Base-by-base conservation (phyloP, 2,113 vertebrate genomes). In the Herpetotheres cachinnans region DNA sequence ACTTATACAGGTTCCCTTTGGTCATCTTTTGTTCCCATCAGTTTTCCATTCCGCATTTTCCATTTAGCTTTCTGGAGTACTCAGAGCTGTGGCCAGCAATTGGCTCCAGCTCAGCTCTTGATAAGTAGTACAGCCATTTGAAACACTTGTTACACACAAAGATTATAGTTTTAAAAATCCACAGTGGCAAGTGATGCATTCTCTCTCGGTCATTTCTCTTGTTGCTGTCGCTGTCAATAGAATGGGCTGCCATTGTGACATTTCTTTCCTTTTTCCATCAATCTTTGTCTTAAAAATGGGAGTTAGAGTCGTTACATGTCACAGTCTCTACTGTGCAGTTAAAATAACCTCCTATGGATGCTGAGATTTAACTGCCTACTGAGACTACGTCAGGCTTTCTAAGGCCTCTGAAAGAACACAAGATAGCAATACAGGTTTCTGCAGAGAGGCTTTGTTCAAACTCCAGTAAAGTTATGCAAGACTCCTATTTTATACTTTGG, bases 211-310 rank as follows among this genome's bases (percentile, higher is more conserved):
- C 40, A 34, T 86, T 88, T 94, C 42, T 84, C n/a, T 47, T 70
- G 66, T 71, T 74, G n/a, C 40, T 62, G 52, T 44, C 84, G 25
- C 55, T 59, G n/a, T 86, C 63, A 62, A 58, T 84, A 91, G 34
- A 86, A 54, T 44, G 36, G 76, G 25, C 25, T 95, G 55, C 89
- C 90, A 24, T 65, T 82, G 72, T 77, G 92, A 89, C 72, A 83
- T 82, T 92, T 61, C 9, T 86, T 89, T 95, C 63, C 36, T 52
- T 90, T 84, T 79, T 69, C 50, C 71, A 69, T 96, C 73, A 94
- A 71, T 95, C 80, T 94, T 93, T 94, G 79, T 86, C 86, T 94
- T 94, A 65, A 81, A 97, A 97, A 88, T 70, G 71, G 78, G 71
- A 89, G n/a, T 89, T 83, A 82, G 56, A 85, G 40, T 72, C 4